Evolutionary conservation across 2,888 invertebrate species (phyloP), one percentile per base, ranked within the genome.

Genomic region (Luperina nickerlii): DNA sequence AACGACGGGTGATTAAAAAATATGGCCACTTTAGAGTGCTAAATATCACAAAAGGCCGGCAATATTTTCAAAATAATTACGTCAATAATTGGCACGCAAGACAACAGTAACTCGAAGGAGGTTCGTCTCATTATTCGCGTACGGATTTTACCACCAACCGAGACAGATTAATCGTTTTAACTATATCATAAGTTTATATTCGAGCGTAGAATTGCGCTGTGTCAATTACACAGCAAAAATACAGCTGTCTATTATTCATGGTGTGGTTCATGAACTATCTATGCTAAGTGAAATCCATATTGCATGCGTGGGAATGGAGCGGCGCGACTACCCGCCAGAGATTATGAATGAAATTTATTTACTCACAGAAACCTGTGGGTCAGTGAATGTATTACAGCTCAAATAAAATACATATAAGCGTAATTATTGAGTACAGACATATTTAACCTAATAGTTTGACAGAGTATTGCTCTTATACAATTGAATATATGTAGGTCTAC

Each of bases 51-150:
- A 95, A 95, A 94, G 93, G 93, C 92, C 82, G 92, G 94, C 93
- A 94, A 96, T 96, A 96, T 96, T 95, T 97, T 96, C 94, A 95
- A 96, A 95, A 96, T 96, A 96, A 96, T 96, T 95, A 96, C 96
- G 94, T 94, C 96, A 96, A 97, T 97, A 97, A 97, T 96, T 96
- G 96, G 96, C 96, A 96, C 95, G 95, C 95, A 94, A 94, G 93
- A 87, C 81, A 88, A 91, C 91, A 91, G 92, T 92, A 90, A 86
- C 92, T 92, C 90, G 93, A 91, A 92, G 89, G 90, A 91, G 81
- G 92, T 94, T 93, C 95, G 91, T 95, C 95, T 95, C 95, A 95
- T 96, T 96, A 96, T 95, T 94, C 93, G 90, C 87, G 92, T 92
- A 90, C 85, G 93, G 95, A 95, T 96, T 95, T 94, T 96, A 96